Percentiles rank a stretch among this genome's conserved stretches.
Evolutionary conservation across 2,797 vertebrate species (phyloP).

Genomic region (Chrosomus eos): DNA sequence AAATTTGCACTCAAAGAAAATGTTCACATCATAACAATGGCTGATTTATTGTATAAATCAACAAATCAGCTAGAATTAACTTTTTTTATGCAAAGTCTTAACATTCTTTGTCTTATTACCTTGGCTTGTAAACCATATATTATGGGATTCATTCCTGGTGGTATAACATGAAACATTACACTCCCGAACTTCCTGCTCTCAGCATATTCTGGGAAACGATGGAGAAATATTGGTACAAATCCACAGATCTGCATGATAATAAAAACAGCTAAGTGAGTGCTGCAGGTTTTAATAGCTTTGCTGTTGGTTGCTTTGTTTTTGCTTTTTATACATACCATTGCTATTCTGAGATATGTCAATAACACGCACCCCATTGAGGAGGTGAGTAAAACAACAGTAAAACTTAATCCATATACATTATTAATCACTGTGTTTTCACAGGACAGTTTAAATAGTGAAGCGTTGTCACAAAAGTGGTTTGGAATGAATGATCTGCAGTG

Average conservation of each 20-base stretch:
- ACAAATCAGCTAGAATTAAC: neutral
- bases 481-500: slow-evolving; percentile 74
- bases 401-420: slow-evolving; percentile 74
- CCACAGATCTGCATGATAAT: slow-evolving; percentile 59
- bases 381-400: slow-evolving; percentile 63
- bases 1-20: neutral
- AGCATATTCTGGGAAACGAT: slow-evolving; percentile 42
- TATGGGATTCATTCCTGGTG: neutral
- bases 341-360: slow-evolving; percentile 73
- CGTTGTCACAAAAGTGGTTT: slow-evolving; percentile 82
- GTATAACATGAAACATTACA: slow-evolving; percentile 5
- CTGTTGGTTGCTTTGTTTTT: slow-evolving; percentile 62
- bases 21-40: neutral
- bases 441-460: slow-evolving; percentile 81
- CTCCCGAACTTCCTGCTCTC: slow-evolving; percentile 47
- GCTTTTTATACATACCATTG: slow-evolving; percentile 63
- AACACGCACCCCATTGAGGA: slow-evolving; percentile 67
- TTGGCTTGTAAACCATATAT: slow-evolving; percentile 47
- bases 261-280: slow-evolving; percentile 70
- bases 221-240: slow-evolving; percentile 31
- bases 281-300: slow-evolving; percentile 72
- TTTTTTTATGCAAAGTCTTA: slow-evolving; percentile 20
- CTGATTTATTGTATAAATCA: neutral
- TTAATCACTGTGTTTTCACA: slow-evolving; percentile 78
- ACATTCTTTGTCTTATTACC: slow-evolving; percentile 32